phyloP scores from a whole-genome alignment of 2,113 vertebrate genomes.

The Mobula hypostoma region DNA sequence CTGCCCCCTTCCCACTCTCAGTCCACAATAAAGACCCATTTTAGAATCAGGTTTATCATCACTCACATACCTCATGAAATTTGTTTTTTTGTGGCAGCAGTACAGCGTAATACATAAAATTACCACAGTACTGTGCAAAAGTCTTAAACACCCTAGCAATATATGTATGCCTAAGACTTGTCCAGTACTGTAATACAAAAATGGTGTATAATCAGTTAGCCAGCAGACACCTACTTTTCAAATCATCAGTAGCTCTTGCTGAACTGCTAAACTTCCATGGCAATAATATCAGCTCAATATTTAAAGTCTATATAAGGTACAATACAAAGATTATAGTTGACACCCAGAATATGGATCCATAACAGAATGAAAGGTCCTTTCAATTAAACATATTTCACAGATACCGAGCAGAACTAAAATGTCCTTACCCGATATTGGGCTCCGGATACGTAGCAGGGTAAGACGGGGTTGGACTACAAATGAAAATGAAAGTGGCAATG shows the following conservation, averaged over 20 bases:
- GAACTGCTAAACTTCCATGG: neutral
- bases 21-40: too few species aligned
- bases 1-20: too few species aligned
- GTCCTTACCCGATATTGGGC: slow-evolving; percentile 21
- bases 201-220: neutral
- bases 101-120: too few species aligned
- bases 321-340: neutral
- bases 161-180: too few species aligned
- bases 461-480: slow-evolving; percentile 22
- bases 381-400: neutral
- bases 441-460: slow-evolving; percentile 13
- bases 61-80: too few species aligned
- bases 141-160: too few species aligned
- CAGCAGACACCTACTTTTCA: neutral
- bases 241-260: neutral
- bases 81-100: too few species aligned
- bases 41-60: too few species aligned
- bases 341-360: neutral
- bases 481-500: neutral
- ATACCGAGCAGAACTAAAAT: neutral
- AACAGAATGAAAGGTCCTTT: neutral
- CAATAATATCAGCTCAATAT: neutral
- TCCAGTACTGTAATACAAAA: neutral
- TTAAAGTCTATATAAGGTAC: neutral
- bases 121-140: too few species aligned